Evolutionary conservation across 2,888 invertebrate species (phyloP).

Genomic region (Spilosoma lubricipeda): DNA sequence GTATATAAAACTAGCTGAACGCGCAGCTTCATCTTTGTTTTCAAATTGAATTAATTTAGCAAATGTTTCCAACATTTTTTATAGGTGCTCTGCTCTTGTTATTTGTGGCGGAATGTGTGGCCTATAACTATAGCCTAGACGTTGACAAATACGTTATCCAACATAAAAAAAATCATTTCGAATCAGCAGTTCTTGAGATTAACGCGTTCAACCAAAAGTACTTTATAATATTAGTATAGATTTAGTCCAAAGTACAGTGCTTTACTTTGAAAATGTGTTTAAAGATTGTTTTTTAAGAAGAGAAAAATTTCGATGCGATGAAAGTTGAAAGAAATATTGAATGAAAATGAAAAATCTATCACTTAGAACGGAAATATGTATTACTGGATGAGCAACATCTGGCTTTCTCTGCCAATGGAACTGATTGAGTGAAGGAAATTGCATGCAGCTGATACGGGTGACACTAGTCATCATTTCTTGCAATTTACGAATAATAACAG

Average conservation of each 20-base stretch:
- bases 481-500: neutral
- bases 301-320: neutral
- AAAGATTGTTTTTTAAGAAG: neutral
- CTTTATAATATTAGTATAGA: too few relatives aligned
- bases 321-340: neutral
- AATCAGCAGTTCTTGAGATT: too few relatives aligned
- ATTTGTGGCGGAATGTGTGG: too few relatives aligned
- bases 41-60: too few relatives aligned
- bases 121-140: too few relatives aligned
- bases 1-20: neutral
- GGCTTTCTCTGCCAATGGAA: neutral
- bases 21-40: too few relatives aligned
- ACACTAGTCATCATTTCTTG: neutral
- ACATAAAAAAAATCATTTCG: too few relatives aligned
- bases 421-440: neutral
- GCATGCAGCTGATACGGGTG: neutral
- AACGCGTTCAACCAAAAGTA: neutral
- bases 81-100: too few relatives aligned
- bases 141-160: too few relatives aligned
- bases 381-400: neutral
- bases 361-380: neutral
- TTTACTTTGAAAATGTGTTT: neutral
- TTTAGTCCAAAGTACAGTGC: neutral
- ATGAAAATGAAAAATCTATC: neutral
- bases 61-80: too few relatives aligned